Evolutionary conservation across 2,797 vertebrate species (phyloP), one percentile per base, ranked within the genome.

Genomic region (Masticophis lateralis): DNA sequence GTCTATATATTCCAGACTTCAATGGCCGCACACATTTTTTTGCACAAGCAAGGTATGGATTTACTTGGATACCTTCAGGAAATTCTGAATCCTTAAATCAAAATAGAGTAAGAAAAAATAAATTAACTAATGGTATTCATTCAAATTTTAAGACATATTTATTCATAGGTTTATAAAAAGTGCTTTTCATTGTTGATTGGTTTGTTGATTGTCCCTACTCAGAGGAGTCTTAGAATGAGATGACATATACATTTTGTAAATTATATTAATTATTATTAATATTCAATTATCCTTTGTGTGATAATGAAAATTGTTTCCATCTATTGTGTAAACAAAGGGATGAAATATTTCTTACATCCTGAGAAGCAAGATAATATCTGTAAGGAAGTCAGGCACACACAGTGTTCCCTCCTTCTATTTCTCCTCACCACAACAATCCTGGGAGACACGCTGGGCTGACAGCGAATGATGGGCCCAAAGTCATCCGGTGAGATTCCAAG

Each of bases 81-180:
- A 98, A 97, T 60, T 96, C 95, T n/a, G 97, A 97, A 94, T 97
- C 97, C 97, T 98, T 61, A 14, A 87, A 69, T 90, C 55, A 55
- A 93, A 95, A 91, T 47, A 83, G 79, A 56, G 90, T 89, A 83
- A 95, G 37, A 14, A n/a, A 94, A 37, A 25, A 28, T 93, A 88
- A 25, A 32, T 3, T 94, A 83, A 91, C 89, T 91, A 47, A 43
- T 83, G 55, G 14, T 69, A 95, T 83, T 16, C 53, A 0, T 0
- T 1, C 1, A 89, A 14, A 3, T 28, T 94, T 14, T 47, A 79
- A 53, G 66, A 90, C 1, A 63, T 3, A 47, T 74, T 61, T n/a
- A 1, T 93, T 32, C 0, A 4, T 0, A 86, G 4, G 56, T 90
- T 59, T 59, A 5, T 12, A 6, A 87, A 69, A 83, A 83, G 18